Percentiles rank a stretch among this genome's conserved stretches.
Evolutionary conservation across 2,888 invertebrate species (phyloP).

Genomic region (Platyscelio sp.): DNA sequence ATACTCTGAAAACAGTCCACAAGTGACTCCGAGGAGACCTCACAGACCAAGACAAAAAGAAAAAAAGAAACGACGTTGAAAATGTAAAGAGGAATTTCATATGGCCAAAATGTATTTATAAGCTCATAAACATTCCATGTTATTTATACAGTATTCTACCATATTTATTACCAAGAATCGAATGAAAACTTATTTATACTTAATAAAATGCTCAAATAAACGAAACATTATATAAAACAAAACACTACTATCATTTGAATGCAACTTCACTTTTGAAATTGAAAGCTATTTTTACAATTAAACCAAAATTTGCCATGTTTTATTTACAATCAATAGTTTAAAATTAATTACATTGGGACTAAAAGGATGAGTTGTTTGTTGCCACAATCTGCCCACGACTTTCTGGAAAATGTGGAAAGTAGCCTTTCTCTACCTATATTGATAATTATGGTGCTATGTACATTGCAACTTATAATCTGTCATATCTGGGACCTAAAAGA

Average conservation of each 20-base stretch:
- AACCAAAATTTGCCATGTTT: conserved; percentile 21
- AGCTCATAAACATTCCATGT: not conserved
- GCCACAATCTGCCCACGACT: conserved; percentile 76
- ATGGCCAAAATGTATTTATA: conserved; percentile 35
- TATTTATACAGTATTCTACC: not conserved
- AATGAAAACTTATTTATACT: not conserved
- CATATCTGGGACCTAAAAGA: conserved; percentile 75
- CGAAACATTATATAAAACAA: not conserved
- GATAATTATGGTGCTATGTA: conserved; percentile 79
- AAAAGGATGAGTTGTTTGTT: conserved; percentile 74
- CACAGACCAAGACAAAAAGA: conserved; percentile 89
- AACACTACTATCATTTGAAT: too few species aligned
- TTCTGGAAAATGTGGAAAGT: conserved; percentile 80
- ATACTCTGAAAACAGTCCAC: conserved; percentile 91
- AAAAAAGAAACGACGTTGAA: conserved; percentile 90
- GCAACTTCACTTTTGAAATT: too few species aligned
- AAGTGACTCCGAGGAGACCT: conserved; percentile 89
- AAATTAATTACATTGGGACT: not conserved
- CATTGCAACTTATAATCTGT: conserved; percentile 79
- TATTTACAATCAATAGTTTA: not conserved
- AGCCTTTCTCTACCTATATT: conserved; percentile 80
- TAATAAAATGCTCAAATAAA: conserved; percentile 47
- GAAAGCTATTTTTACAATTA: too few species aligned
- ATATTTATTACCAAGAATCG: not conserved
- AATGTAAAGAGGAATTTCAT: not conserved